These are phyloP conservation scores for Ciconia maguari DNA, from an alignment of 2,113 vertebrate genomes.

Conservation along the genomic window DNA sequence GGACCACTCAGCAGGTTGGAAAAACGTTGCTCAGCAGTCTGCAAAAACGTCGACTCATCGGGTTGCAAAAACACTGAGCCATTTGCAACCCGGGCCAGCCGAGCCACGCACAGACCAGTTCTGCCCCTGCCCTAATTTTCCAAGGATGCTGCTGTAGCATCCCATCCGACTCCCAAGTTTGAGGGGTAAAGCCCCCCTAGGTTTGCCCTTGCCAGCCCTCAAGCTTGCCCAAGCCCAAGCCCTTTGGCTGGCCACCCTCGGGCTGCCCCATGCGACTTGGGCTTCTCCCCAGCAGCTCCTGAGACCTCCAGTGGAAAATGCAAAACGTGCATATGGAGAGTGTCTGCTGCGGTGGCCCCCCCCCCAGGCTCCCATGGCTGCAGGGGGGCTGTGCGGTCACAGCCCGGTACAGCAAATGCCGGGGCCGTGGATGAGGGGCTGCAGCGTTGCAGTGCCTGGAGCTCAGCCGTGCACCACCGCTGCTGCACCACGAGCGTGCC, in stretches of 20 bases:
- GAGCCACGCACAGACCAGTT: accelerated
- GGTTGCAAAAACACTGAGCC: not conserved
- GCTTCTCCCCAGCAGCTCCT: not conserved
- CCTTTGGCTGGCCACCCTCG: not conserved
- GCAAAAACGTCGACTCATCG: not conserved
- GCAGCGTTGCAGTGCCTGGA: not conserved
- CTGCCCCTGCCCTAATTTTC: not conserved
- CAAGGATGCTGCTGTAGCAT: not conserved
- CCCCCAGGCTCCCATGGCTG: too few species aligned
- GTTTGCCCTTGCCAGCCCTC: not conserved
- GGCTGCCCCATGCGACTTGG: not conserved
- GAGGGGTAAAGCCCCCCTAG: not conserved
- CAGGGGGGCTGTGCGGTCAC: not conserved
- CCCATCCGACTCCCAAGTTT: accelerated
- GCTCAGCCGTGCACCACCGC: not conserved
- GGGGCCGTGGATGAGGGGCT: not conserved
- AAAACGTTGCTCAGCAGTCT: not conserved
- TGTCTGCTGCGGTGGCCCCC: accelerated
- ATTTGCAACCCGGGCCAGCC: accelerated
- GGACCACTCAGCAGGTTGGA: not conserved
- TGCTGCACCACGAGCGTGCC: accelerated
- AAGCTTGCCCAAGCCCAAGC: not conserved
- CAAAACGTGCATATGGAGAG: accelerated
- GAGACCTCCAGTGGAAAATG: not conserved
- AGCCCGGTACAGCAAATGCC: not conserved